Base-by-base conservation (phyloP, 2,888 invertebrate species). In the Mechanitis messenoides region DNA sequence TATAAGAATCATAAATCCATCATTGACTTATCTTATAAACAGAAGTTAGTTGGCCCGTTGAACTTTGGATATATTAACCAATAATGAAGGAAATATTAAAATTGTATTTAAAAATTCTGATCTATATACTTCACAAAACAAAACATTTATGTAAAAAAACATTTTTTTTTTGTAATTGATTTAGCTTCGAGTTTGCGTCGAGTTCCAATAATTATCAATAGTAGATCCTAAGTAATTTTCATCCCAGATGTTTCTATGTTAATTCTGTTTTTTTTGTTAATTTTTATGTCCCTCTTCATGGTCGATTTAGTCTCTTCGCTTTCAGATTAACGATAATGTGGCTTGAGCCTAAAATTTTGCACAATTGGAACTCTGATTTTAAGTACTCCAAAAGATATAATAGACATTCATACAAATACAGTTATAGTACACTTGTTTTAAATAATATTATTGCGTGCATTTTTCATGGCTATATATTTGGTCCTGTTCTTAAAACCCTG, bases 231-330 rank as follows among this genome's bases (percentile, higher is more conserved):
- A 79, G 78, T 79, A 78, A 79, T 84, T 87, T 80, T 74, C 77
- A 76, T 78, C 84, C 79, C 89, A 89, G 89, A 89, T 90, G 89
- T 86, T 89, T 87, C 87, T 88, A 90, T 89, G 89, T 87, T 83
- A 90, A 90, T 90, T 85, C 87, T 87, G 89, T 89, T 88, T 90
- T 88, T 20, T 89, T 88, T 88, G 87, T 87, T 88, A 89, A 89
- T 89, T 88, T 87, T 89, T 88, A 89, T 88, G 87, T 80, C 75
- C 77, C 72, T 77, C 79, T 85, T 87, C 87, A 84, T 84, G 88
- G 82, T 84, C 88, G 83, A 89, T 88, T 87, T 85, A 87, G 83
- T 80, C 77, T 78, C 81, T 85, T 85, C 81, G 78, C 77, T 84
- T 80, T 79, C 80, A 84, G 79, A 84, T 85, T 83, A 84, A 85